phyloP scores from a whole-genome alignment of 2,888 invertebrate genomes.

The Lobophora halterata region DNA sequence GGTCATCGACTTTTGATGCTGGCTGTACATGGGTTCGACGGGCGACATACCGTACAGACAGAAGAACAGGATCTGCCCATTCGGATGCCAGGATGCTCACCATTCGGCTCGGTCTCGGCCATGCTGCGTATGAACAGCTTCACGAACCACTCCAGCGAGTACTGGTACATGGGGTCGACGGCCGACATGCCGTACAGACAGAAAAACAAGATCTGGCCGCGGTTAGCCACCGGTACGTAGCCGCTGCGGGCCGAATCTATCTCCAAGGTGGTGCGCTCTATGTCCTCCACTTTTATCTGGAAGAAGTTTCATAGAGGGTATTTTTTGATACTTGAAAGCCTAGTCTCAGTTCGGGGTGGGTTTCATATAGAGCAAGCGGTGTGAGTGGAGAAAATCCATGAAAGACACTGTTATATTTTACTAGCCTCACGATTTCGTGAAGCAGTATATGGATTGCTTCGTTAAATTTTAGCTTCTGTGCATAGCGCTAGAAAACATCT shows the following conservation, averaged over 20 bases:
- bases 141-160: conserved; percentile 95
- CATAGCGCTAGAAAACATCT: too few species aligned
- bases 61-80: conserved; percentile 94
- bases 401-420: too few species aligned
- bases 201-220: conserved; percentile 93
- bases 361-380: too few species aligned
- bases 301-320: neutral
- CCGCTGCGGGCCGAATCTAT: conserved; percentile 90
- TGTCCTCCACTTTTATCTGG: conserved; percentile 89
- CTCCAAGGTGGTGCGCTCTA: conserved; percentile 89
- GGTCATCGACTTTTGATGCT: too few species aligned
- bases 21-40: conserved; percentile 97
- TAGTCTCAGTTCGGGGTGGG: too few species aligned
- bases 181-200: conserved; percentile 92
- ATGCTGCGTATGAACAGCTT: conserved; percentile 88
- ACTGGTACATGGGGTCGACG: conserved; percentile 97
- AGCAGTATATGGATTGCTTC: too few species aligned
- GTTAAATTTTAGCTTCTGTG: too few species aligned
- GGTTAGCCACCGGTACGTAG: conserved; percentile 92
- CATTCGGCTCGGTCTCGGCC: conserved; percentile 83
- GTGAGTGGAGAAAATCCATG: too few species aligned
- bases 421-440: too few species aligned
- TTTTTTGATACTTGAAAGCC: too few species aligned
- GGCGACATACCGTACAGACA: conserved; percentile 92
- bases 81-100: too few species aligned